Evolutionary conservation across 2,113 vertebrate species (phyloP).

Genomic region (Alligator sinensis): DNA sequence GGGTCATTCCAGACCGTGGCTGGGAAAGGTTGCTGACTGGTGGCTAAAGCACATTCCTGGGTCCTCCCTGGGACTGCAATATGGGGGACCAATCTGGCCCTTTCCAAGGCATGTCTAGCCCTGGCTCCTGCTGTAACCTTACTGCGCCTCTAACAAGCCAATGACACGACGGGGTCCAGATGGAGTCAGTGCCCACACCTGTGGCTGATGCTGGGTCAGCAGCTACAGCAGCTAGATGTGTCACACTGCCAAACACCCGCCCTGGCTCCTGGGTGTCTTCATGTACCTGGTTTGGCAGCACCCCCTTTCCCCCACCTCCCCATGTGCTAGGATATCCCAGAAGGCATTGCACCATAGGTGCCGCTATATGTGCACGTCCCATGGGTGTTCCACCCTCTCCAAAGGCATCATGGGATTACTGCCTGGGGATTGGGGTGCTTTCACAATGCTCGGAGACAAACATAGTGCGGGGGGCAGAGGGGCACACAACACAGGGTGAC

Average conservation of each 20-base stretch:
- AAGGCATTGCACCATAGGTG: background rate
- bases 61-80: background rate
- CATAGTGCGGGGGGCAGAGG: background rate
- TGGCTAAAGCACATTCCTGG: background rate
- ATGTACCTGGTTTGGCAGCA: background rate
- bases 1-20: too few relatives aligned
- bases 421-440: background rate
- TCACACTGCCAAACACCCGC: background rate
- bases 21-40: too few relatives aligned
- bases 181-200: background rate
- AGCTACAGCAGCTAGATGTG: background rate
- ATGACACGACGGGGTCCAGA: background rate
- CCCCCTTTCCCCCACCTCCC: background rate
- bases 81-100: background rate
- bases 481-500: background rate
- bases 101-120: background rate
- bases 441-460: accelerated
- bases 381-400: background rate
- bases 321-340: background rate
- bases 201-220: background rate
- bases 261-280: background rate
- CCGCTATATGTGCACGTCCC: background rate
- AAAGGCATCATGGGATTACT: background rate
- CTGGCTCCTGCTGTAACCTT: background rate
- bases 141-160: background rate